Evolutionary conservation across 2,888 invertebrate genomes (phyloP), one percentile per base, ranked within the genome.

Genomic region (Noctua pronuba): DNA sequence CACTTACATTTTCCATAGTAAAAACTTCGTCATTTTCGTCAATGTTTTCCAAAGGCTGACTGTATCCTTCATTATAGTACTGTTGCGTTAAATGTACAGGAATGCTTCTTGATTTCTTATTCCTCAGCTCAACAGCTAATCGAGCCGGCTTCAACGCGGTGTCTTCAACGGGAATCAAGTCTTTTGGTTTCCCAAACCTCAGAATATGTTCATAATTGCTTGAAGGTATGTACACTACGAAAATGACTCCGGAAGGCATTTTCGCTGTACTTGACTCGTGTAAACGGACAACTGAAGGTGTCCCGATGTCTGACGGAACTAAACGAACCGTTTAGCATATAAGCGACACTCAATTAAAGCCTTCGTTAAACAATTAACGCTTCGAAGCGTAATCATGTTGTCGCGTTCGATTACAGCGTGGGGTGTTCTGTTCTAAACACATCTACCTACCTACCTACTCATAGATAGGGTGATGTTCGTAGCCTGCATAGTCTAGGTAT

Each of bases 191-290:
- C 0, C 97, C 97, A 81, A 97, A 97, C 73, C 96, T 95, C 31
- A 97, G 86, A 64, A 97, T 96, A 89, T 97, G 97, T 92, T 98
- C 98, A 89, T 97, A 97, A 91, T 97, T 97, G 75, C 97, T 97
- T 79, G 98, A 97, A 16, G 98, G 98, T 88, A 98, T 97, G 90
- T 97, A 97, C 80, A 98, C 97, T 77, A 98, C 92, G 90, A 98
- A 98, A 81, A 98, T 97, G 11, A 98, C 98, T 85, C 98, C 98
- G 7, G 94, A 91, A 74, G 97, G 97, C 97, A 97, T 97, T 38
- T 71, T 82, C 66, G 64, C 71, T 69, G 73, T 69, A 46, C 44
- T 16, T 24, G n/a, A 60, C 24, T 58, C 21, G 13, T 68, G 68
- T 21, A 46, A 72, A 73, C 68, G 24, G 66, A 3, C 69, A 60